Evolutionary conservation across 2,113 vertebrate genomes (phyloP), one percentile per base, ranked within the genome.

Genomic region (Noturus placidus): DNA sequence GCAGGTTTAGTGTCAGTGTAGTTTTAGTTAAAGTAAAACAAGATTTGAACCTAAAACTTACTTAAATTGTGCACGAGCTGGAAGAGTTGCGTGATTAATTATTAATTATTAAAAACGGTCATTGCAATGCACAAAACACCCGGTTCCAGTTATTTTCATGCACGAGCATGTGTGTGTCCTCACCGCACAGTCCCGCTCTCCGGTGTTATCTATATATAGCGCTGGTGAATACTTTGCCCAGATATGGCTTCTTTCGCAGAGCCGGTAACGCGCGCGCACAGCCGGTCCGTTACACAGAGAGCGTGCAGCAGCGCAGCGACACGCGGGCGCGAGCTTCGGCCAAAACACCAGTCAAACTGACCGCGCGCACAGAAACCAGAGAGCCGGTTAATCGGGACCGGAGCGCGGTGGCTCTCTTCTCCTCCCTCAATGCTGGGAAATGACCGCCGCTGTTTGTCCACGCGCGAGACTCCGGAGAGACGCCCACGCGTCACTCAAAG

Each of bases 211-310:
- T 96, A 96, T 95, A 95, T 94, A 95, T 96, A 96, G 95, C 89
- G 87, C 91, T 93, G 95, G 92, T 92, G 95, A 96, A 96, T 97
- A 96, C 94, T 97, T 96, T 96, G 96, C 94, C 97, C 96, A 96
- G 96, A 97, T 97, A 97, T 95, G 96, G 95, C 92, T 95, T 22
- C 92, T 94, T 93, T 94, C 87, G 92, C 91, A 87, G 92, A 91
- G 92, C 90, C 79, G 93, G 87, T 84, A 88, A 91, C 87, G 91
- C 91, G 90, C 92, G 69, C 84, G 74, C 91, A 88, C 65, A 88
- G 69, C 89, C 79, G 85, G 87, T 89, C 86, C 33, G 85, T 38
- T 38, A 81, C 85, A 56, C 82, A 67, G 89, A 61, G 25, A 65
- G 85, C 77, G 86, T 86, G 82, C 46, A 63, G 22, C 25, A 70